Base-by-base conservation (phyloP, 92 coral and sea anemone genomes). In the Epizoanthus ramosus region DNA sequence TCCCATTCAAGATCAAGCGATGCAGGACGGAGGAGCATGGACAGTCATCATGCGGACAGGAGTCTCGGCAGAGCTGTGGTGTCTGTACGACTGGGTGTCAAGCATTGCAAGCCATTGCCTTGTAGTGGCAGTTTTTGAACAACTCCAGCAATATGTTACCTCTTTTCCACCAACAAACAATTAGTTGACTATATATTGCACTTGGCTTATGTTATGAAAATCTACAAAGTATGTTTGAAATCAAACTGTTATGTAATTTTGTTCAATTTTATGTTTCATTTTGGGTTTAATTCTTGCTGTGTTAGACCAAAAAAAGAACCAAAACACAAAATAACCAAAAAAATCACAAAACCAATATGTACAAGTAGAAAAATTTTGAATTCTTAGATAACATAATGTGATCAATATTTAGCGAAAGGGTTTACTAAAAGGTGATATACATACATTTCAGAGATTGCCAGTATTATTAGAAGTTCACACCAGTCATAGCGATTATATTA, bases 71-170 rank as follows among this genome's bases (percentile, higher is more conserved):
- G 81, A 68, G 85, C 79, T 86, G 93, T 86, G 88, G 90, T 63
- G 82, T 70, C 47, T 86, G 88, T 70, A 82, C 81, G 73, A 83
- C 60, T 73, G 93, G 85, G 39, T 88, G 87, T 33, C 90, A 90
- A 59, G 86, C 93, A 25, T 73, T 90, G 79, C 90, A 90, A 86
- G 90, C 93, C 21, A 79, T 90, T 70, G 93, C 88, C 85, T 82
- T 90, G 90, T 90, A 90, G 88, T 90, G 90, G 37, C 90, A 86
- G 93, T 86, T 85, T 83, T 86, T 83, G 90, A 86, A 90, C 90
- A 90, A 68, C 86, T 58, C 66, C 87, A 86, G 83, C 80, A 75
- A 68, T 77, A 31, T 61, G 54, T 61, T 81, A 79, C 75, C 84
- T 73, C 85, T 86, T 81, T 86, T 75, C 90, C 72, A 37, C 60